A percentile compares a stretch with the other conserved stretches of the same genome.
These are phyloP conservation scores for Steinernema feltiae DNA, from an alignment of 1,140 invertebrate genomes.

Conservation along the genomic window DNA sequence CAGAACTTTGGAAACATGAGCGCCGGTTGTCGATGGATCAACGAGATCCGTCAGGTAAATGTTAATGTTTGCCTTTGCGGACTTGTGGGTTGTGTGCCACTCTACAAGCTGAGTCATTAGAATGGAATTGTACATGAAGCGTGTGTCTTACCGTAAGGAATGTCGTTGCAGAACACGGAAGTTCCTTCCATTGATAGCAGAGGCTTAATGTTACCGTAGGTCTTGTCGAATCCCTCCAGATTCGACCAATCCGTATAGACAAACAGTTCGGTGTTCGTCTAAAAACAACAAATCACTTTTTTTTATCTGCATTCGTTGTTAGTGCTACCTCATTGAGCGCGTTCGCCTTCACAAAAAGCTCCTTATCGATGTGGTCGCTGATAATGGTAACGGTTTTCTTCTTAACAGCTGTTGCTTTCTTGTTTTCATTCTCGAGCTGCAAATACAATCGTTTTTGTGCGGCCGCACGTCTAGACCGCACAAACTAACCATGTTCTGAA, in stretches of 20 bases:
- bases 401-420: not conserved
- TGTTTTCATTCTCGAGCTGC: not conserved
- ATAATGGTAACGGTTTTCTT: not conserved
- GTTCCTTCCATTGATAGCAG: not conserved
- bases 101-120: not conserved
- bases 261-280: not conserved
- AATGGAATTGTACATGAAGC: not conserved
- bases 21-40: not conserved
- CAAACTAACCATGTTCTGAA: not conserved
- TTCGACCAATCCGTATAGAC: not conserved
- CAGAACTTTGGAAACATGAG: not conserved
- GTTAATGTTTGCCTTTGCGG: not conserved
- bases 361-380: constrained; percentile 5
- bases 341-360: not conserved
- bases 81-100: not conserved
- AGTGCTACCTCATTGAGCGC: not conserved
- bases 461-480: not conserved
- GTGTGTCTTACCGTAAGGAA: not conserved
- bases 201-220: not conserved
- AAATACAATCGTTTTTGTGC: not conserved
- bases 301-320: not conserved
- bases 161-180: not conserved
- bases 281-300: not conserved
- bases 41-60: not conserved
- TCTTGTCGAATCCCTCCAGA: not conserved